Base-by-base conservation (phyloP, 2,113 vertebrate species). In the Cyanistes caeruleus region DNA sequence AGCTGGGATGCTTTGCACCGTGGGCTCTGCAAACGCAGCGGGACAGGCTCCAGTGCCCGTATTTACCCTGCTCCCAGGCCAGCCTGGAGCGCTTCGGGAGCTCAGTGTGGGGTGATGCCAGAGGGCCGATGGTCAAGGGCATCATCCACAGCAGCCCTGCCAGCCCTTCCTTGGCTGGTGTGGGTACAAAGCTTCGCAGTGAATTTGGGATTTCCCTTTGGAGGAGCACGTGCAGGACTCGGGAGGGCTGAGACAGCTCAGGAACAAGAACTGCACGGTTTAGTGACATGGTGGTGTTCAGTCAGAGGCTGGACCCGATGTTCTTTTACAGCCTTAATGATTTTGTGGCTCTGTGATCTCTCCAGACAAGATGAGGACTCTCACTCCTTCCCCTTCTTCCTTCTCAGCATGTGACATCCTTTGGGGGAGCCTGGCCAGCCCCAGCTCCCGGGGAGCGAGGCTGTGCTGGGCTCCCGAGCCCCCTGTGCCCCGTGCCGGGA, bases 401-500 rank as follows among this genome's bases (percentile, higher is more conserved):
- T 24, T 25, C 11, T 7, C 70, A 10, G 2, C 51, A 0, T 0
- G 1, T 2, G 25, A 14, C 53, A 7, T 11, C 12, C 16, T 39
- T 8, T 7, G 7, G 11, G 43, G 55, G 20, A 9, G 28, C 56
- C 33, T 6, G 4, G 70, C 19, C 41, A 10, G 69, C 37, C 64
- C 53, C 10, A 8, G 43, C 5, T 1, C 30, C 8, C 1, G 15
- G 53, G 48, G 8, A 2, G 41, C 1, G 0, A 0, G 9, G 68
- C 77, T 44, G 7, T 15, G 59, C 80, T 7, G 68, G 27, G 37
- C 58, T 33, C 20, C 60, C 0, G 6, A 51, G 51, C 21, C 10
- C 68, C 0, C 59, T 6, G 20, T 35, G 43, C 52, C 90, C 67
- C 27, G 1, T 0, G 10, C 52, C 4, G 1, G 58, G 3, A 4